Evolutionary conservation across 2,888 invertebrate genomes (phyloP).

Genomic region (Lasioglossum vierecki): DNA sequence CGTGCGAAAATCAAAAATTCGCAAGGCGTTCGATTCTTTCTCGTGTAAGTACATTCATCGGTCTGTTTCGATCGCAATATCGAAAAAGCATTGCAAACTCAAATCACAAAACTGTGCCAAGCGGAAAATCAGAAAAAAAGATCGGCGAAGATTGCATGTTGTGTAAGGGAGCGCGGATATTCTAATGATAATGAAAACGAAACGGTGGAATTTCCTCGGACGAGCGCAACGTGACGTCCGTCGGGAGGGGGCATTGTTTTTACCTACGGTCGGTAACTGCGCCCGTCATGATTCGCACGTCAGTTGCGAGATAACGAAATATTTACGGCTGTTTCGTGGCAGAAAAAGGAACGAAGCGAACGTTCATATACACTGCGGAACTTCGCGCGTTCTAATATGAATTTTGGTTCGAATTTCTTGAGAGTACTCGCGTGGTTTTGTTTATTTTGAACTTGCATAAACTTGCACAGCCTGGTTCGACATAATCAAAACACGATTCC

Average conservation of each 20-base stretch:
- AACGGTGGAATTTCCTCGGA: slow-evolving; percentile 36
- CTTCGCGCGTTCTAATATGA: not conserved
- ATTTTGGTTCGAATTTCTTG: not conserved
- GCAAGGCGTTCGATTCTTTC: slow-evolving; percentile 24
- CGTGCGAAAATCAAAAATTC: slow-evolving; percentile 43
- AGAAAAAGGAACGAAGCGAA: slow-evolving; percentile 43
- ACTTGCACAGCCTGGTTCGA: not conserved
- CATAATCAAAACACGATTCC: slow-evolving; percentile 12
- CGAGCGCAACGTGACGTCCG: not conserved
- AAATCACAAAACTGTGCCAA: slow-evolving; percentile 72
- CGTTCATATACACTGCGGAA: slow-evolving; percentile 6
- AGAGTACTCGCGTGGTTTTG: not conserved
- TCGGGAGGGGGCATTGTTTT: not conserved
- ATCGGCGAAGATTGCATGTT: slow-evolving; percentile 37
- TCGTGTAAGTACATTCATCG: not conserved
- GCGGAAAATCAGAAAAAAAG: slow-evolving; percentile 61
- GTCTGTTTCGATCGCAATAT: slow-evolving; percentile 16
- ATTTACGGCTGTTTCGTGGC: slow-evolving; percentile 6
- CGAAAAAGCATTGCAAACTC: slow-evolving; percentile 66
- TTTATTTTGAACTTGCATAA: not conserved
- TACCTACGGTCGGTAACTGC: slow-evolving; percentile 38
- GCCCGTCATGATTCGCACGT: not conserved
- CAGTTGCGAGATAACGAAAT: not conserved
- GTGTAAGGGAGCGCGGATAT: slow-evolving; percentile 50
- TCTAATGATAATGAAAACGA: slow-evolving; percentile 52